Percentiles rank a stretch among this genome's conserved stretches.
Conservation (phyloP, 2,797 vertebrate species). For the Echeneis naucrates region DNA sequence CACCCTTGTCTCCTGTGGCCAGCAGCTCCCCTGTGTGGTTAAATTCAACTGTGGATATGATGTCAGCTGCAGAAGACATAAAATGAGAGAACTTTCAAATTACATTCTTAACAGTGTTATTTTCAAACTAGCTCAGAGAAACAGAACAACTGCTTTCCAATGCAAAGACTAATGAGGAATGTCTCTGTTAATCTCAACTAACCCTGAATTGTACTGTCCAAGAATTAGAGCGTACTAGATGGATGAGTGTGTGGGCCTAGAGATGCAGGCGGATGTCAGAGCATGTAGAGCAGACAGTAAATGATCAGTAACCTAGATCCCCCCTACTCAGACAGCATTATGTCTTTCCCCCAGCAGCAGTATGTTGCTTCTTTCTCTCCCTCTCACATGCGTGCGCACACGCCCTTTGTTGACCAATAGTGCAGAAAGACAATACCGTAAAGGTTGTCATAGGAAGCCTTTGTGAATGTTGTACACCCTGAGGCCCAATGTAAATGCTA, state of each 20-base stretch:
- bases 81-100: slow-evolving; percentile 13
- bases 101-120: not conserved
- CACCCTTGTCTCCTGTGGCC: slow-evolving; percentile 98
- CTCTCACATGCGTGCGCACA: not conserved
- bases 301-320: slow-evolving; percentile 68
- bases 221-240: slow-evolving; percentile 12
- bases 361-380: slow-evolving; percentile 10
- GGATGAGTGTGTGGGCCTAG: slow-evolving; percentile 11
- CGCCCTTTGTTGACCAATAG: slow-evolving; percentile 63
- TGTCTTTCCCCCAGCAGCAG: slow-evolving; percentile 43
- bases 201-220: slow-evolving; percentile 10
- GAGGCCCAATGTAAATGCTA: slow-evolving; percentile 25
- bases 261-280: slow-evolving; percentile 41
- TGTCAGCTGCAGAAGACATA: slow-evolving; percentile 86
- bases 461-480: slow-evolving; percentile 57
- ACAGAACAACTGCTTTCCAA: not conserved
- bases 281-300: slow-evolving; percentile 59
- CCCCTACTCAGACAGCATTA: slow-evolving; percentile 22
- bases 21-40: slow-evolving; percentile 99
- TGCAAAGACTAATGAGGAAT: slow-evolving; percentile 6
- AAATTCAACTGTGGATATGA: slow-evolving; percentile 99
- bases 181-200: slow-evolving; percentile 18
- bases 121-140: not conserved
- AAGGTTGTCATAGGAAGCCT: slow-evolving; percentile 52
- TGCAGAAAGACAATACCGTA: slow-evolving; percentile 73